Conservation (phyloP, 2,888 invertebrate genomes). For the Cheilosia vernalis region DNA sequence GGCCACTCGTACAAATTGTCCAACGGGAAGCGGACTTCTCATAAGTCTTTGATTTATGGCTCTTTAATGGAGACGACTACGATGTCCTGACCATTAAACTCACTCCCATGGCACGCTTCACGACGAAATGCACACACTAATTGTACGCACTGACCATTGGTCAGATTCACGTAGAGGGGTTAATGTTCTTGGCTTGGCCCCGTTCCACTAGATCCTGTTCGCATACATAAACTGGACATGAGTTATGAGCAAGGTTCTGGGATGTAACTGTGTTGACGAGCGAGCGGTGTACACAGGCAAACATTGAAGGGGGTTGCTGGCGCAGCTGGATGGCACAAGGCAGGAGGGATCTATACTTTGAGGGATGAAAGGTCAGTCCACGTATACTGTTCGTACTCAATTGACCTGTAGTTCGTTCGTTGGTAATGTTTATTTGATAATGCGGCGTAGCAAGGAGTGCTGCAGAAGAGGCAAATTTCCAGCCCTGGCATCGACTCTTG, state of each 20-base stretch:
- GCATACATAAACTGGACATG: constrained; percentile 48
- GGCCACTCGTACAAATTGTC: constrained; percentile 60
- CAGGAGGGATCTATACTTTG: not conserved
- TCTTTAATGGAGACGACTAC: constrained; percentile 65
- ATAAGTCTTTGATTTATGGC: constrained; percentile 74
- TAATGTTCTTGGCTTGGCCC: constrained; percentile 55
- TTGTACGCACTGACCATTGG: constrained; percentile 61
- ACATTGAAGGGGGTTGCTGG: constrained; percentile 47
- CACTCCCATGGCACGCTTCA: constrained; percentile 65
- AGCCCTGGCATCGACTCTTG: constrained; percentile 79
- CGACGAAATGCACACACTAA: constrained; percentile 50
- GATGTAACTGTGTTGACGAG: constrained; percentile 73
- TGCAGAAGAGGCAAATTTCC: constrained; percentile 23
- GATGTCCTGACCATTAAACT: constrained; percentile 63
- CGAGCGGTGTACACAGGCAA: constrained; percentile 64
- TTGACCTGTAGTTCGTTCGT: constrained; percentile 67
- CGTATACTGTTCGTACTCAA: constrained; percentile 65
- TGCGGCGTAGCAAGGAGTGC: constrained; percentile 56
- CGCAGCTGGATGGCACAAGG: constrained; percentile 49
- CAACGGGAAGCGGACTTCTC: constrained; percentile 43
- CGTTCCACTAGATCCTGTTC: constrained; percentile 64
- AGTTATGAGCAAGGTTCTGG: constrained; percentile 64
- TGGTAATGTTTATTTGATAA: constrained; percentile 74
- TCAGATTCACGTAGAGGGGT: constrained; percentile 67
- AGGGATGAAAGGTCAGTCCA: constrained; percentile 74